Evolutionary conservation across 30 jellyfish, hydroid and myxozoan genomes (phyloP).

Genomic region (Aurelia sp.): DNA sequence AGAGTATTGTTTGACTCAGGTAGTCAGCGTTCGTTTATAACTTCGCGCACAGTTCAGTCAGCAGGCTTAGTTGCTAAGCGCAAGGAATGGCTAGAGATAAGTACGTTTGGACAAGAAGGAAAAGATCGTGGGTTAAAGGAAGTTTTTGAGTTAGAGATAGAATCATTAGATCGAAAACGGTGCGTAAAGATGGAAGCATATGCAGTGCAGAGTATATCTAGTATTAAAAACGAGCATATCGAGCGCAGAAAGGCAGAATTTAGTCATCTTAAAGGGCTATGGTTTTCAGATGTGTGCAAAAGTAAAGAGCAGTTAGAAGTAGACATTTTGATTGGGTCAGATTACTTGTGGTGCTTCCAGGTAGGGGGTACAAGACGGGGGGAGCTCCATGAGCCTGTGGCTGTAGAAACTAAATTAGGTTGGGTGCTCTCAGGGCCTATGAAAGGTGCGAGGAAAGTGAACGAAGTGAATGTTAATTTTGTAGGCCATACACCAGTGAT

Average conservation of each 20-base stretch:
- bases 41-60: neutral
- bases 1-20: conserved; percentile 10
- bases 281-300: neutral
- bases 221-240: too few relatives aligned
- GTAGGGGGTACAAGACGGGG: neutral
- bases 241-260: too few relatives aligned
- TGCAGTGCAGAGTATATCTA: too few relatives aligned
- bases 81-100: neutral
- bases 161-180: too few relatives aligned
- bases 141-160: neutral
- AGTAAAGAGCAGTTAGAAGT: too few relatives aligned
- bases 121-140: neutral
- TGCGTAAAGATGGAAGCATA: too few relatives aligned
- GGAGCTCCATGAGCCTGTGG: neutral
- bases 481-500: neutral
- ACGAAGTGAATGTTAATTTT: neutral
- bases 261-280: neutral
- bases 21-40: conserved; percentile 2
- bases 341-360: too few relatives aligned
- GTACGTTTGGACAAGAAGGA: conserved; percentile 9
- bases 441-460: neutral
- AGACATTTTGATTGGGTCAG: too few relatives aligned
- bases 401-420: neutral
- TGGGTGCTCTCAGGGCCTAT: neutral
- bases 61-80: conserved; percentile 13